phyloP scores from a whole-genome alignment of 2,888 invertebrate species.

The Cecidostiba fungosa region DNA sequence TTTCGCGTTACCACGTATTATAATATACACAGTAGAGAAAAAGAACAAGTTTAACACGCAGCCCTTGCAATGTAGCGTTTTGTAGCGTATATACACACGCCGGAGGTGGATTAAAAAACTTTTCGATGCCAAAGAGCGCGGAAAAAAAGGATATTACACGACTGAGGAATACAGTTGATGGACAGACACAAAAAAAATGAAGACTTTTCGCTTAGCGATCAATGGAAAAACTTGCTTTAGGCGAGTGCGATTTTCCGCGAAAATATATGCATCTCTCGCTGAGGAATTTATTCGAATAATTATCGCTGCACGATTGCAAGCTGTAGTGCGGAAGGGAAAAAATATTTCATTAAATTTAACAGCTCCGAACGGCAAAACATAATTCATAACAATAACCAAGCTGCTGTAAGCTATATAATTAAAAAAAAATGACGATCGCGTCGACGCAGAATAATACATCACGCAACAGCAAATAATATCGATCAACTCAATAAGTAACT shows the following conservation, averaged over 20 bases:
- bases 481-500: slow-evolving; percentile 15
- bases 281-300: not conserved
- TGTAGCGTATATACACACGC: not conserved
- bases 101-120: not conserved
- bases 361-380: slow-evolving; percentile 9
- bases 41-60: slow-evolving; percentile 1
- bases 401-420: not conserved
- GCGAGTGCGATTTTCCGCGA: slow-evolving; percentile 8
- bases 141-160: not conserved
- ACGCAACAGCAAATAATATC: not conserved
- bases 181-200: not conserved
- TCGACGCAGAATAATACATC: not conserved
- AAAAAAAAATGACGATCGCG: not conserved
- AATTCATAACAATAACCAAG: slow-evolving; percentile 8
- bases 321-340: not conserved
- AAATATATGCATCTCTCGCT: not conserved
- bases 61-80: slow-evolving; percentile 18
- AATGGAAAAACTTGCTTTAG: not conserved
- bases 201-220: slow-evolving; percentile 11
- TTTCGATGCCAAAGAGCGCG: slow-evolving; percentile 30
- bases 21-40: not conserved
- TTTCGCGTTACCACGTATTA: slow-evolving; percentile 13
- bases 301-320: not conserved
- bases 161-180: slow-evolving; percentile 28
- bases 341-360: slow-evolving; percentile 45